Evolutionary conservation across 2,888 invertebrate species (phyloP).

Genomic region (Slavum lentiscoides): DNA sequence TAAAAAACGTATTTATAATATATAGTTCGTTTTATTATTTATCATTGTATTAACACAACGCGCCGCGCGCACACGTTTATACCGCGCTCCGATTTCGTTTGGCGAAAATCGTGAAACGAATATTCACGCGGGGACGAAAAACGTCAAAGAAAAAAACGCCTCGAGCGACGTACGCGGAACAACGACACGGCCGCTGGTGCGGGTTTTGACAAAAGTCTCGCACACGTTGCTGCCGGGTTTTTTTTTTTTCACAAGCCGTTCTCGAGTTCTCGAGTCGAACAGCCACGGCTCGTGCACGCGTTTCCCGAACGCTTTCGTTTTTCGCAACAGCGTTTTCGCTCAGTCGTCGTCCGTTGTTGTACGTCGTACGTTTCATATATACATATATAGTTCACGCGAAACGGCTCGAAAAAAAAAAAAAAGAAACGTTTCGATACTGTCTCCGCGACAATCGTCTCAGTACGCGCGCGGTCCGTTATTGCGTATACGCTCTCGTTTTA

Average conservation of each 20-base stretch:
- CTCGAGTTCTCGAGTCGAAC: too few relatives aligned
- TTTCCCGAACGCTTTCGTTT: too few relatives aligned
- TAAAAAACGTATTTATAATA: slow-evolving; percentile 7
- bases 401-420: too few relatives aligned
- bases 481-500: not conserved
- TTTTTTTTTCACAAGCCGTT: too few relatives aligned
- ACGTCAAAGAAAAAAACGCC: not conserved
- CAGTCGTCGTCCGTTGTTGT: too few relatives aligned
- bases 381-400: too few relatives aligned
- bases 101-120: slow-evolving; percentile 45
- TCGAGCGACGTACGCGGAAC: not conserved
- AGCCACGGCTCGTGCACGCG: too few relatives aligned
- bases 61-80: slow-evolving; percentile 18
- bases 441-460: too few relatives aligned
- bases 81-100: slow-evolving; percentile 19
- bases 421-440: too few relatives aligned
- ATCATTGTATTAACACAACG: slow-evolving; percentile 33
- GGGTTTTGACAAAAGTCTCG: too few relatives aligned
- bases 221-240: not conserved
- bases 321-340: too few relatives aligned
- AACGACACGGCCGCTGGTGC: not conserved
- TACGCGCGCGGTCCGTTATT: not conserved
- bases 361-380: too few relatives aligned
- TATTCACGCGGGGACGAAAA: slow-evolving; percentile 7
- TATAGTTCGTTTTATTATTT: slow-evolving; percentile 48